Conservation (phyloP, 2,888 invertebrate genomes). For the Drosophila picticornis region DNA sequence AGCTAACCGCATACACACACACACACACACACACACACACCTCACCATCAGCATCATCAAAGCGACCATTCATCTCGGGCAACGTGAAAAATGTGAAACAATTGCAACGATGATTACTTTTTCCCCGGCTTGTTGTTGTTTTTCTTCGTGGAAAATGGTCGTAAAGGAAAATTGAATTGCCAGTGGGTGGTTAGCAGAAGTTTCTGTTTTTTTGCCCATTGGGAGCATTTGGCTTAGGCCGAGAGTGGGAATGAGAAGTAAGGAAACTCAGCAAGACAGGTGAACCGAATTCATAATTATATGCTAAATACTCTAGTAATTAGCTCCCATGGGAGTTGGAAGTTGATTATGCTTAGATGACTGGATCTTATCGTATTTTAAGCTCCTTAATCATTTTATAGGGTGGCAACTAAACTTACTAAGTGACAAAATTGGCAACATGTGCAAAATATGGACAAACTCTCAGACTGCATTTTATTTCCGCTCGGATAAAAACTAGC, state of each 20-base stretch:
- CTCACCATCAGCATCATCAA: conserved; percentile 64
- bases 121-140: conserved; percentile 45
- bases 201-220: conserved; percentile 41
- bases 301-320: conserved; percentile 77
- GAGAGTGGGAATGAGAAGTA: not conserved
- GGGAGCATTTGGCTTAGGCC: conserved; percentile 56
- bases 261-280: conserved; percentile 34
- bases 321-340: conserved; percentile 67
- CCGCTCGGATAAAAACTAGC: conserved; percentile 27
- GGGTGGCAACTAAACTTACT: conserved; percentile 18
- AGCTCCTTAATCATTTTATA: conserved; percentile 54
- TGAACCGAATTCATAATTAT: conserved; percentile 68
- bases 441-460: conserved; percentile 61
- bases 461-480: conserved; percentile 29
- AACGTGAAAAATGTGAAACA: conserved; percentile 79
- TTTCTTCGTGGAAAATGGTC: conserved; percentile 49
- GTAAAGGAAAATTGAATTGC: conserved; percentile 78
- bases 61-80: conserved; percentile 71
- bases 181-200: conserved; percentile 62
- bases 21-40: not conserved
- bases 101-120: conserved; percentile 81
- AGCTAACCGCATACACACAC: conserved; percentile 22
- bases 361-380: conserved; percentile 48
- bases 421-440: conserved; percentile 53
- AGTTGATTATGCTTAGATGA: conserved; percentile 59